Evolutionary conservation across 2,888 invertebrate species (phyloP).

Genomic region (Hemithea aestivaria): DNA sequence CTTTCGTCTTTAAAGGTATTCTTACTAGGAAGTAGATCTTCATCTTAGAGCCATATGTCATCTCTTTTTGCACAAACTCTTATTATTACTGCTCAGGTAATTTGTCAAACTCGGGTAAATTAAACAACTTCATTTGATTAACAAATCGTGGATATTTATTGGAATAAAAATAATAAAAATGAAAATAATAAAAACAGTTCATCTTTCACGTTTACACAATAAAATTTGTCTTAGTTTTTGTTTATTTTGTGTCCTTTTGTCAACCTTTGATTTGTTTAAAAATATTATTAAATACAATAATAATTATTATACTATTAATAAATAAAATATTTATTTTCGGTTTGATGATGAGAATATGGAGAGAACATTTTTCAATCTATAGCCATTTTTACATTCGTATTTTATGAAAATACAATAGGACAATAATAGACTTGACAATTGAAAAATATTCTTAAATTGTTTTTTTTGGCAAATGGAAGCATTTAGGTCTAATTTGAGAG

Average conservation of each 20-base stretch:
- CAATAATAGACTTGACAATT: conserved; percentile 6
- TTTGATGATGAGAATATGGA: background rate
- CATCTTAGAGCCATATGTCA: too few relatives aligned
- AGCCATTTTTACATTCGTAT: too few relatives aligned
- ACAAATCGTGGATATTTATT: conserved; percentile 80
- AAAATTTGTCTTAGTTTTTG: conserved; percentile 74
- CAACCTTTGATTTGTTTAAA: too few relatives aligned
- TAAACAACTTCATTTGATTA: conserved; percentile 62
- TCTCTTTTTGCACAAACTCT: too few relatives aligned
- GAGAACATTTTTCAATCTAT: too few relatives aligned
- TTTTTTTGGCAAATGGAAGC: background rate
- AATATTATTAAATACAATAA: too few relatives aligned
- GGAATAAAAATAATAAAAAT: conserved; percentile 80
- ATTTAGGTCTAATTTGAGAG: conserved; percentile 23
- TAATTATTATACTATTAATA: too few relatives aligned
- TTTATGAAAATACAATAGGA: too few relatives aligned
- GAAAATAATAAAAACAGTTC: conserved; percentile 79
- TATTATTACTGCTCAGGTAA: background rate
- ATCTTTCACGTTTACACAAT: conserved; percentile 76
- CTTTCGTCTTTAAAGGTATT: too few relatives aligned
- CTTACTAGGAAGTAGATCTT: too few relatives aligned
- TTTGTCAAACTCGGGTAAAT: too few relatives aligned
- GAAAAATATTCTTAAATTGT: conserved; percentile 8
- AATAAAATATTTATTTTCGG: too few relatives aligned
- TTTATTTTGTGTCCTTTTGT: conserved; percentile 62